Evolutionary conservation across 2,797 vertebrate genomes (phyloP).

Genomic region (Pseudomugil gertrudae): DNA sequence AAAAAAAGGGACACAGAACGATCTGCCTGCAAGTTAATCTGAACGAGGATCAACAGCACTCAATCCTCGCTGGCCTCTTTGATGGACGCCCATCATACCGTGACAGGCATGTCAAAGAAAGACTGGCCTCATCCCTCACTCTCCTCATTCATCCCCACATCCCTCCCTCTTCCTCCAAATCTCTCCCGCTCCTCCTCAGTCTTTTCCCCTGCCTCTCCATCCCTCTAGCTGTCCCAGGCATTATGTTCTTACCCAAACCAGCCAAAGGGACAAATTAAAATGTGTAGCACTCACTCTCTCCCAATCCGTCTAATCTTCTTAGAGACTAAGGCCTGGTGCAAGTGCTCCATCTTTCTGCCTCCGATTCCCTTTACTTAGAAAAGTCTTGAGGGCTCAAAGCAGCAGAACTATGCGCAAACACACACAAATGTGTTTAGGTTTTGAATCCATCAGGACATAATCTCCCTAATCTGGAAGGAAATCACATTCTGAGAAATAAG

Average conservation of each 20-base stretch:
- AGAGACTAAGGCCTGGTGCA: conserved; percentile 83
- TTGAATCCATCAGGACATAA: conserved; percentile 77
- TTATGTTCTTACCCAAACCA: conserved; percentile 84
- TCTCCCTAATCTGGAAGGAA: conserved; percentile 79
- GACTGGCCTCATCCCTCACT: conserved; percentile 55
- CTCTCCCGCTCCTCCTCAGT: conserved; percentile 56
- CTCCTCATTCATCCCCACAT: conserved; percentile 55
- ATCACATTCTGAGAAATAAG: conserved; percentile 73
- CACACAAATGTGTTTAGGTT: conserved; percentile 76
- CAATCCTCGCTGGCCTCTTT: conserved; percentile 77
- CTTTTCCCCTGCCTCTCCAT: conserved; percentile 43
- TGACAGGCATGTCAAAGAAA: conserved; percentile 49
- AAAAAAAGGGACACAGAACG: conserved; percentile 20
- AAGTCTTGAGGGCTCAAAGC: conserved; percentile 79
- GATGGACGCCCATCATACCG: conserved; percentile 65
- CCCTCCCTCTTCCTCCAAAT: conserved; percentile 64
- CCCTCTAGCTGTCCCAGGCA: conserved; percentile 69
- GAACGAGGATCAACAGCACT: conserved; percentile 66
- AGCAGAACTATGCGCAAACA: conserved; percentile 36
- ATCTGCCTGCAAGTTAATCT: conserved; percentile 75
- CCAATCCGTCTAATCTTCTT: conserved; percentile 88
- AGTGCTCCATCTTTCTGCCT: conserved; percentile 77
- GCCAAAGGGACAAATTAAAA: conserved; percentile 86
- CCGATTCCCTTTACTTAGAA: conserved; percentile 78
- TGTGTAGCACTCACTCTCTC: conserved; percentile 74